phyloP scores from a whole-genome alignment of 1,140 invertebrate species.

The Diprion similis region DNA sequence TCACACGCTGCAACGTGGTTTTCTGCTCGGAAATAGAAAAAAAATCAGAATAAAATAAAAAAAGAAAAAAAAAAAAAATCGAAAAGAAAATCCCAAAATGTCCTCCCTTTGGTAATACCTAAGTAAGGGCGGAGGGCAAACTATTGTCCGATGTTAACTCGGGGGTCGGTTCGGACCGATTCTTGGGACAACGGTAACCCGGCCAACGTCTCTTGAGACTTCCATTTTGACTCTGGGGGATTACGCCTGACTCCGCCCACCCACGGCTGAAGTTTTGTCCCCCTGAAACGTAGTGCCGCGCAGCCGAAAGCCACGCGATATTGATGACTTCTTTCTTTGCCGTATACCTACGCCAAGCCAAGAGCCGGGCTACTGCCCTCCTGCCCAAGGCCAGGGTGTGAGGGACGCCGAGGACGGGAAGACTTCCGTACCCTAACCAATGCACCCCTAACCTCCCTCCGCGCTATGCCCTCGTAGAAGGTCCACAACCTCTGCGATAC shows the following conservation, averaged over 20 bases:
- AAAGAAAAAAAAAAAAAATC: too few species aligned
- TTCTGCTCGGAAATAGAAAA: background rate
- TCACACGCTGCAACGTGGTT: background rate
- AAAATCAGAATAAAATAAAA: too few species aligned
- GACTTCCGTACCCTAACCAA: too few species aligned
- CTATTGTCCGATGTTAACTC: constrained; percentile 39
- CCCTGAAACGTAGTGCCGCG: constrained; percentile 39
- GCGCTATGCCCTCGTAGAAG: too few species aligned
- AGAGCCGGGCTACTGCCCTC: background rate
- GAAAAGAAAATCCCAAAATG: constrained; percentile 41
- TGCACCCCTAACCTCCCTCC: too few species aligned
- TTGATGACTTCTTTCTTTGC: constrained; percentile 53
- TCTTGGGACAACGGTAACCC: constrained; percentile 47
- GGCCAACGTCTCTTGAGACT: constrained; percentile 55
- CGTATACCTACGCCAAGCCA: background rate
- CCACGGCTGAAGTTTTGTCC: constrained; percentile 56
- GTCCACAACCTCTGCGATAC: too few species aligned
- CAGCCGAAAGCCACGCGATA: constrained; percentile 56
- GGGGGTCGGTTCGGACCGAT: constrained; percentile 20
- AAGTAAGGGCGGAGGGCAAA: constrained; percentile 37
- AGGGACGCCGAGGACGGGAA: background rate
- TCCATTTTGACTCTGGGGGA: constrained; percentile 63
- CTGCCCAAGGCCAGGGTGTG: background rate
- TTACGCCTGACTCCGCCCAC: constrained; percentile 61
- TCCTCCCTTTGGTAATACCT: constrained; percentile 45